Base-by-base conservation (phyloP, 2,888 invertebrate species). In the Pachliopta kotzebuea region DNA sequence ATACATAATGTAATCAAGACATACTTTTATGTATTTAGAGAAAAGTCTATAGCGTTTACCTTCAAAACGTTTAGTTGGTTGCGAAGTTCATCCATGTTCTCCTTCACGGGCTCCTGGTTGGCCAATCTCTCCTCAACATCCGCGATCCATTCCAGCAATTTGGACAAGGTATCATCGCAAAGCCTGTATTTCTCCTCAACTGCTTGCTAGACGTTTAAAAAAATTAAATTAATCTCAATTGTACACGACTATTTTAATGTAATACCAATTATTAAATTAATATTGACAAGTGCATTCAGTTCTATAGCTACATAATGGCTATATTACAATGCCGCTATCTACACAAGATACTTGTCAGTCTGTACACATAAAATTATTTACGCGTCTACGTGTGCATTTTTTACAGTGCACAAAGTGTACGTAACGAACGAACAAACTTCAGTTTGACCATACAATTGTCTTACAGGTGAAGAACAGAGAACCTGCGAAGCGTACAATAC, bases 171-270 rank as follows among this genome's bases (percentile, higher is more conserved):
- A 84, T 97, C 97, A 85, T 97, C 97, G 88, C 97, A 98, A 76
- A 96, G 93, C 82, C 96, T 96, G 93, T 97, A 98, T 88, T 97
- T 97, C 86, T 98, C 98, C 90, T 98, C 96, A 75, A 98, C 96
- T 79, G 98, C 98, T 96, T 97, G 97, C 98, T 98, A 93, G 72
- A 86, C 72, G 74, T 73, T 72, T 60, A 76, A 83, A 79, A 76
- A 74, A 65, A 65, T 67, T 66, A 56, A 56, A 70, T 73, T 69
- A 78, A 70, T 37, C 37, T 14, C 37, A 37, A 37, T 37, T 17
- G 37, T 76, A 56, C 71, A 21, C 66, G 68, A 65, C 18, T 57
- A 54, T 31, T 17, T 18, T 54, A 58, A 65, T 65, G 63, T 62
- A 42, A 37, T 60, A 52, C 20, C n/a, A 24, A 58, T 24, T 37